phyloP scores from a whole-genome alignment of 92 coral and sea anemone genomes.

The Phenganax marumi region DNA sequence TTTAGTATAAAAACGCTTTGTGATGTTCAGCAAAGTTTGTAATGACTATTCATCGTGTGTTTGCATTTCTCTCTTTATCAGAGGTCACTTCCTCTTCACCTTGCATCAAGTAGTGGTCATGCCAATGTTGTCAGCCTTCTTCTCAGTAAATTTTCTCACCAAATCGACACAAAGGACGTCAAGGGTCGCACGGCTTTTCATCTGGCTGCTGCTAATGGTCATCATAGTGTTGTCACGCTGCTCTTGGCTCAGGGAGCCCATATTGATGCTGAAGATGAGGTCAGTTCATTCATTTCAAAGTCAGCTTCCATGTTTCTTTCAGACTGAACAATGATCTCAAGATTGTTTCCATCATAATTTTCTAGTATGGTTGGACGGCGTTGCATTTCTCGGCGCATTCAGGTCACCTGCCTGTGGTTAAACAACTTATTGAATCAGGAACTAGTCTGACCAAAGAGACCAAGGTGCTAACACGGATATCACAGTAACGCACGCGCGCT shows the following conservation, averaged over 20 bases:
- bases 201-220: constrained; percentile 87
- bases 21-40: background rate
- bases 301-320: background rate
- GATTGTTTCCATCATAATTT: background rate
- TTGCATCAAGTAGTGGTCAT: constrained; percentile 94
- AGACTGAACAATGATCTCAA: background rate
- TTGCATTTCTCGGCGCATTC: constrained; percentile 91
- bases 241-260: constrained; percentile 93
- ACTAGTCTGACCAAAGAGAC: constrained; percentile 85
- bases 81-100: constrained; percentile 91
- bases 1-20: background rate
- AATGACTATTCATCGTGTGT: background rate
- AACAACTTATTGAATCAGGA: constrained; percentile 87
- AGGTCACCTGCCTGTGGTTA: constrained; percentile 90
- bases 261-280: constrained; percentile 92
- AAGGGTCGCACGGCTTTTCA: constrained; percentile 84
- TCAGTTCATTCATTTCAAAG: background rate
- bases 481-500: no score
- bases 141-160: constrained; percentile 82
- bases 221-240: constrained; percentile 78
- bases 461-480: constrained; percentile 39
- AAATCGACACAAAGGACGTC: constrained; percentile 85
- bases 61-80: constrained; percentile 25
- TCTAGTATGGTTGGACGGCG: constrained; percentile 85
- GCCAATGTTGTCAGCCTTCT: constrained; percentile 88